phyloP scores from a whole-genome alignment of 2,888 invertebrate species.

The Drosophila conformis region DNA sequence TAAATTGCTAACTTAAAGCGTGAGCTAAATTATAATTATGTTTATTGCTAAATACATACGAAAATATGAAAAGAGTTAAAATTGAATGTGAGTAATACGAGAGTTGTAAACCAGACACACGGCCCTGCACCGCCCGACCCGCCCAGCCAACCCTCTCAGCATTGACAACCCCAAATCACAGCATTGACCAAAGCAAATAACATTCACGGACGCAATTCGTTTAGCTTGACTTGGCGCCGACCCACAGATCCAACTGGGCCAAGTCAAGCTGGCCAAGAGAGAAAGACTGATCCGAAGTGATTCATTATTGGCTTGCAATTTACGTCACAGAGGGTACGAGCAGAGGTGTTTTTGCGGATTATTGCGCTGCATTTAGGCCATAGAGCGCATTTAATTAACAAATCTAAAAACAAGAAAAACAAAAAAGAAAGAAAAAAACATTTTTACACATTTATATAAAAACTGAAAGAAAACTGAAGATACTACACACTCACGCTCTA shows the following conservation, averaged over 20 bases:
- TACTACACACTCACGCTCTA: constrained; percentile 15
- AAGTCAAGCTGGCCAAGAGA: constrained; percentile 47
- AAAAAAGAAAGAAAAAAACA: constrained; percentile 18
- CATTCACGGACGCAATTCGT: constrained; percentile 60
- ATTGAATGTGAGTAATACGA: constrained; percentile 49
- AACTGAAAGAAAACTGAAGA: not conserved
- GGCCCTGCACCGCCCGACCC: not conserved
- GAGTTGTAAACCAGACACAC: constrained; percentile 15
- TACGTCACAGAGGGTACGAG: constrained; percentile 1
- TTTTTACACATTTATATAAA: constrained; percentile 52
- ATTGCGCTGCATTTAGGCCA: constrained; percentile 56
- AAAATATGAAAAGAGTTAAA: constrained; percentile 39
- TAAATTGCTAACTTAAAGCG: constrained; percentile 65
- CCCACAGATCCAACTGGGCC: constrained; percentile 7
- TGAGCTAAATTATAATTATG: constrained; percentile 70
- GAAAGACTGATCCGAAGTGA: constrained; percentile 64
- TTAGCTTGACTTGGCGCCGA: constrained; percentile 61
- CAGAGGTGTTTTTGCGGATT: constrained; percentile 6
- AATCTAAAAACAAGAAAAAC: constrained; percentile 15
- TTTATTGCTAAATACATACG: constrained; percentile 50
- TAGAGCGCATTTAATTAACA: constrained; percentile 42
- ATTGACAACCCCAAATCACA: constrained; percentile 6
- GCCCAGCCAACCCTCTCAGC: constrained; percentile 4
- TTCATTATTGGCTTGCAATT: constrained; percentile 44
- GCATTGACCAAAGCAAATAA: constrained; percentile 4